Evolutionary conservation across 1,140 invertebrate species (phyloP).

Genomic region (Aphaenogaster floridana): DNA sequence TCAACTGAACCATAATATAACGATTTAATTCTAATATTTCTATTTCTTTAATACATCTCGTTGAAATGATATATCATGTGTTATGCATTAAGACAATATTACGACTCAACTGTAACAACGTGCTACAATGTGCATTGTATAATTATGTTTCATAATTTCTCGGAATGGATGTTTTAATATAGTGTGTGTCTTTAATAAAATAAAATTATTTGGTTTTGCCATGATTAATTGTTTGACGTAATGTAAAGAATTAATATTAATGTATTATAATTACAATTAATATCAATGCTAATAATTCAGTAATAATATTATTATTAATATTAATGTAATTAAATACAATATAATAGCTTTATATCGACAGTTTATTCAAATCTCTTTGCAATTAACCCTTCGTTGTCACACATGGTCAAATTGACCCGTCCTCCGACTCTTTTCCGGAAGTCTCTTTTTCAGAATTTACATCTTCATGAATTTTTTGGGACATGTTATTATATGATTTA

Average conservation of each 20-base stretch:
- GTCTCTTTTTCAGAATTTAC: no score
- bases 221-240: background rate
- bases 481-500: no score
- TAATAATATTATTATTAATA: background rate
- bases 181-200: background rate
- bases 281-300: background rate
- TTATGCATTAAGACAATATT: background rate
- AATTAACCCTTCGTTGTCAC: no score
- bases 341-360: background rate
- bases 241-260: constrained; percentile 3
- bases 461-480: no score
- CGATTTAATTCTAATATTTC: background rate
- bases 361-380: background rate
- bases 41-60: background rate
- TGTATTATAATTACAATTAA: background rate
- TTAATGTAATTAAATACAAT: background rate
- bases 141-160: constrained; percentile 7
- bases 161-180: background rate
- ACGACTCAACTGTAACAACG: background rate
- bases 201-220: background rate
- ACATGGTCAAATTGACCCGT: no score
- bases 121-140: background rate
- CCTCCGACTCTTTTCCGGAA: no score
- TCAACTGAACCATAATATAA: background rate
- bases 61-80: background rate